A percentile compares a stretch with the other conserved stretches of the same genome.
phyloP scores from a whole-genome alignment of 1,140 invertebrate species.

The Zaprionus gabonicus region DNA sequence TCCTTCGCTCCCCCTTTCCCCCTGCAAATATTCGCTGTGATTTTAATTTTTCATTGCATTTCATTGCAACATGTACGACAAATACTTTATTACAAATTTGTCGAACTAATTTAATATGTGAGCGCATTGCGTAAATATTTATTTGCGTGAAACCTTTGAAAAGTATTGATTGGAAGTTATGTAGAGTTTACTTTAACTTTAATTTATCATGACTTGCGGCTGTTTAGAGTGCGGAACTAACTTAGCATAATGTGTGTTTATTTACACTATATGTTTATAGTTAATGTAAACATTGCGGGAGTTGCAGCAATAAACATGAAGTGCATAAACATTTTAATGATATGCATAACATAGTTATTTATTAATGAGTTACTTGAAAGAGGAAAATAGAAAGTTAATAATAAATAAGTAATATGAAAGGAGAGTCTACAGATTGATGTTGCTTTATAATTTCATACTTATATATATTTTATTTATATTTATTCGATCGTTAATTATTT shows the following conservation, averaged over 20 bases:
- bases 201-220: background rate
- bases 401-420: too few relatives aligned
- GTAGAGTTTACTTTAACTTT: background rate
- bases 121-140: constrained; percentile 29
- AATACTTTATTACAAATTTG: constrained; percentile 31
- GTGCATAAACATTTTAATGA: background rate
- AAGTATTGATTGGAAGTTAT: constrained; percentile 13
- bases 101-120: constrained; percentile 49
- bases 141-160: constrained; percentile 44
- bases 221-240: background rate
- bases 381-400: too few relatives aligned
- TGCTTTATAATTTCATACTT: too few relatives aligned
- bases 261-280: background rate
- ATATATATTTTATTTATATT: too few relatives aligned
- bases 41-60: constrained; percentile 51
- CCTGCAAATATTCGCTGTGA: constrained; percentile 52
- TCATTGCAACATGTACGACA: background rate
- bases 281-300: background rate
- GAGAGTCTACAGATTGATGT: too few relatives aligned
- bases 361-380: background rate
- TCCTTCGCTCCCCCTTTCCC: background rate
- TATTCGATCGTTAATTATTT: too few relatives aligned
- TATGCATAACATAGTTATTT: background rate
- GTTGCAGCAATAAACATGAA: background rate
- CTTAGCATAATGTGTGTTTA: background rate